These are phyloP conservation scores for Nematolebias whitei DNA, from an alignment of 2,113 vertebrate genomes.

Conservation along the genomic window DNA sequence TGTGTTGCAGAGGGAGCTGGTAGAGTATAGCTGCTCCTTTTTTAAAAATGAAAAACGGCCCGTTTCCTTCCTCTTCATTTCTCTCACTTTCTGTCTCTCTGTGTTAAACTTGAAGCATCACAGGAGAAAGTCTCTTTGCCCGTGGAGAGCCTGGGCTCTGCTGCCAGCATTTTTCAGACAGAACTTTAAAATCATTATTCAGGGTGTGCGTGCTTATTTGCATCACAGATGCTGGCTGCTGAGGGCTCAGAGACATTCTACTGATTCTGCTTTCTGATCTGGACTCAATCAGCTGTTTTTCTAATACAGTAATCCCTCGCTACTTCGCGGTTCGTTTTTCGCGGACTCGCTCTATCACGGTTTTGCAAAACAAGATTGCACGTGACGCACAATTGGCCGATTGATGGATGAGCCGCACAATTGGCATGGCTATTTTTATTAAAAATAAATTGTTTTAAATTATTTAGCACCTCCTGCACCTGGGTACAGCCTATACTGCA, in stretches of 20 bases:
- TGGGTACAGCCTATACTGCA: too few relatives aligned
- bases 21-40: conserved; percentile 73
- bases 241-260: conserved; percentile 36
- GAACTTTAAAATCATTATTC: conserved; percentile 3
- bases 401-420: too few relatives aligned
- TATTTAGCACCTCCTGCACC: too few relatives aligned
- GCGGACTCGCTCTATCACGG: too few relatives aligned
- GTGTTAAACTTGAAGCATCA: conserved; percentile 49
- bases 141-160: conserved; percentile 36
- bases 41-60: conserved; percentile 34
- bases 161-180: conserved; percentile 12
- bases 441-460: too few relatives aligned
- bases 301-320: conserved; percentile 56
- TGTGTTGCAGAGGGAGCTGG: conserved; percentile 83
- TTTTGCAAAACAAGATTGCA: too few relatives aligned
- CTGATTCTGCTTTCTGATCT: conserved; percentile 39
- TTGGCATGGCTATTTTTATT: too few relatives aligned
- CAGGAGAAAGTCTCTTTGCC: conserved; percentile 60
- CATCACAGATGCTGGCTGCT: conserved; percentile 19
- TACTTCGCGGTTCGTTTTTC: too few relatives aligned
- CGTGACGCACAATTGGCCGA: too few relatives aligned
- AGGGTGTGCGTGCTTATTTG: background rate
- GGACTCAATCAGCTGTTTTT: conserved; percentile 38
- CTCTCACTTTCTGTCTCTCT: conserved; percentile 43
- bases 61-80: conserved; percentile 52